Percentiles rank a stretch among this genome's conserved stretches.
phyloP scores from a whole-genome alignment of 2,797 vertebrate genomes.

The Oreochromis grahami region DNA sequence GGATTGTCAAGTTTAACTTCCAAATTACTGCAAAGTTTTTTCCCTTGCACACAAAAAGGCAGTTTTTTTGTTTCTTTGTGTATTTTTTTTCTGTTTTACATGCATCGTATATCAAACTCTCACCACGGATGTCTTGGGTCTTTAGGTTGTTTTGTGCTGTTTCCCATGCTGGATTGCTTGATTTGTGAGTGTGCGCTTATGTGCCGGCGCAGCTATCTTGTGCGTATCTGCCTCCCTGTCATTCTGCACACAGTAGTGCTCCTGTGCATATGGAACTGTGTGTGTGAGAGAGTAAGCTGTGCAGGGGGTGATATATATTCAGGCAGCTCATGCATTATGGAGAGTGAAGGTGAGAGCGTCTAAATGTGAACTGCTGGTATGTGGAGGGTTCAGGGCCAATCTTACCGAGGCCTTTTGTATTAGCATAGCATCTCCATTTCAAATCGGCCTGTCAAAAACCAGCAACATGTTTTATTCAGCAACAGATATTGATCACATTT shows the following conservation, averaged over 20 bases:
- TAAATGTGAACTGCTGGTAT: slow-evolving; percentile 69
- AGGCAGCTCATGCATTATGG: slow-evolving; percentile 74
- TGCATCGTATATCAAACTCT: background rate
- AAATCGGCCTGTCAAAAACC: slow-evolving; percentile 63
- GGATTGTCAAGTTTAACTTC: background rate
- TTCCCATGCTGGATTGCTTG: background rate
- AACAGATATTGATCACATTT: slow-evolving; percentile 71
- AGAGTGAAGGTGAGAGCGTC: slow-evolving; percentile 68
- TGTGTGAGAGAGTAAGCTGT: slow-evolving; percentile 10
- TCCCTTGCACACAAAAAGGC: background rate
- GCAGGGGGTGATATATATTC: slow-evolving; percentile 65
- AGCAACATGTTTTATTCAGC: slow-evolving; percentile 69
- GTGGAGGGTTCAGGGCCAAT: slow-evolving; percentile 71
- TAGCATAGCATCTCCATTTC: slow-evolving; percentile 74
- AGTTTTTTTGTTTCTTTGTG: background rate
- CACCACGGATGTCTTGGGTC: background rate
- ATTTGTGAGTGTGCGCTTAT: background rate
- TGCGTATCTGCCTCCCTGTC: background rate
- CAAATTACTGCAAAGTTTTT: slow-evolving; percentile 5
- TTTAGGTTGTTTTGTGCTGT: background rate
- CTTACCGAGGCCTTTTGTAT: slow-evolving; percentile 68
- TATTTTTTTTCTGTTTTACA: background rate
- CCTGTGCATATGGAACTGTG: background rate
- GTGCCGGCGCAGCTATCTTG: background rate
- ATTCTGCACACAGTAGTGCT: slow-evolving; percentile 4